These are phyloP conservation scores for Hypothenemus hampei DNA, from an alignment of 1,140 invertebrate species.

Conservation along the genomic window DNA sequence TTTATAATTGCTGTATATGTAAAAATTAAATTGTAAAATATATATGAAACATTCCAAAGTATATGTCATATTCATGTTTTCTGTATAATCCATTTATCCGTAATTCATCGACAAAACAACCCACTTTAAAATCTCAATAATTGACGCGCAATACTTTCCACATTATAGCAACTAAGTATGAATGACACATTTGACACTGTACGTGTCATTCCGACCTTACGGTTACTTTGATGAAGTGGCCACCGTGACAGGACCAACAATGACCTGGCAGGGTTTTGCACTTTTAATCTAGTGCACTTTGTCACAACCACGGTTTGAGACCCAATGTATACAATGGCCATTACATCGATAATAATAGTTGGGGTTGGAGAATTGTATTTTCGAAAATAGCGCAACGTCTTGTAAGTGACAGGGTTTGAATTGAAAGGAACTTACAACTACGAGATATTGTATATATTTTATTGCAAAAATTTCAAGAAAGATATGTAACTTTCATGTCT, in stretches of 20 bases:
- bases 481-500: neutral
- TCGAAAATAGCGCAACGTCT: constrained; percentile 2
- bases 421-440: no score
- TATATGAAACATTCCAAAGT: no score
- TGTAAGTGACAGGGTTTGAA: constrained; percentile 17
- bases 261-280: constrained; percentile 23
- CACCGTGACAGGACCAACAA: constrained; percentile 34
- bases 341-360: constrained; percentile 21
- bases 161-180: constrained; percentile 25
- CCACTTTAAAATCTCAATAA: no score
- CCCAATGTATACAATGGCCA: constrained; percentile 14
- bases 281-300: constrained; percentile 39
- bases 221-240: constrained; percentile 37
- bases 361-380: constrained; percentile 3
- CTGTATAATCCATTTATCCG: no score
- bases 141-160: constrained; percentile 8
- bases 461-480: neutral
- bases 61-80: no score
- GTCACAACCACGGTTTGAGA: constrained; percentile 31
- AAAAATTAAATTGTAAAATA: no score
- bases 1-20: no score
- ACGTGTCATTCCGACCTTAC: constrained; percentile 27
- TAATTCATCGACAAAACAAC: neutral
- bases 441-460: no score
- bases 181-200: constrained; percentile 29